Base-by-base conservation (phyloP, 2,797 vertebrate genomes). In the Eulemur albifrons region DNA sequence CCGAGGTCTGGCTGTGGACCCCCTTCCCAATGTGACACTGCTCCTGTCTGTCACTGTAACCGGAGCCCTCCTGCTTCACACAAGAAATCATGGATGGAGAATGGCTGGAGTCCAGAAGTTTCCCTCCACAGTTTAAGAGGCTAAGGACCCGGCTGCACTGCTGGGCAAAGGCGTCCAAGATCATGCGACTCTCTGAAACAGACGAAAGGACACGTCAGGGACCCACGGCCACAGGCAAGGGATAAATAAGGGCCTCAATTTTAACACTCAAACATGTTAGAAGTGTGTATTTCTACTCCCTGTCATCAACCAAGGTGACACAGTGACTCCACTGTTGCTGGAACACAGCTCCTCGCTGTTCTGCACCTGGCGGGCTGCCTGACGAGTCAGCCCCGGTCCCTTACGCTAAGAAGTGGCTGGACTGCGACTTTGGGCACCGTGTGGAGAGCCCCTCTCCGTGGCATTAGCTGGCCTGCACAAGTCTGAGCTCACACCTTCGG, bases 141-240 rank as follows among this genome's bases (percentile, higher is more conserved):
- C 99, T 99, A 96, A 99, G 99, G 93, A 99, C 99, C n/a, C 99
- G 99, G 98, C 99, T 99, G 98, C 99, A 99, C 82, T 99, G 99
- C 97, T 99, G 99, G 90, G 99, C 99, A 96, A 99, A 99, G 97
- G 99, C 99, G 97, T 99, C 99, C 98, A 99, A 97, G 97, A 99
- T 99, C 98, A 99, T 99, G 32, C 99, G 99, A 97, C 99, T 99
- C 98, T 99, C 99, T 99, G 98, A 48, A 97, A 98, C 92, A 96
- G 96, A 98, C 38, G 91, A 96, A 95, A 95, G 98, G 90, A 98
- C 88, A 93, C 73, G 73, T 98, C 97, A 98, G 97, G 97, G 97
- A 96, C 40, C 48, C 40, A 94, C 67, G 27, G 80, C 45, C 93
- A 95, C 97, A 96, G 86, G 93, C 43, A 17, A 23, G 15, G 23